Evolutionary conservation across 1,140 invertebrate species (phyloP), one percentile per base, ranked within the genome.

Genomic region (Anastatus disparis): DNA sequence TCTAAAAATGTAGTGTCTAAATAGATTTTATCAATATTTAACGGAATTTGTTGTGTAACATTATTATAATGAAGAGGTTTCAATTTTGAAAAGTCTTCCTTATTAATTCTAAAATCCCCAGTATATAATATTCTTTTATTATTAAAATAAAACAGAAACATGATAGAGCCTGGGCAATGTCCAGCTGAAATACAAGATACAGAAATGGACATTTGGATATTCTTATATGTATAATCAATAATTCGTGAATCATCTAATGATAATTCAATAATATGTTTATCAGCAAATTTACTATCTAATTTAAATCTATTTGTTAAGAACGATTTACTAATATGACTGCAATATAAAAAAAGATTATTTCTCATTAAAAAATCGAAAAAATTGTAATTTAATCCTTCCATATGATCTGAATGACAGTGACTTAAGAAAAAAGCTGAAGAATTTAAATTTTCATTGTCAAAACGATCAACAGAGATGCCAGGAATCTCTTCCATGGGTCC

Each of bases 161-260:
- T 93, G 0, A 92, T 87, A 3, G 92, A 92, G 0, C 92, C 92
- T 8, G 90, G 88, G 81, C 91, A 92, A 78, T 93, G 92, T 15
- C 89, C 91, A 3, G 92, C 90, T 22, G 91, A 87, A 56, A 92
- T 86, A 8, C 87, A 79, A 0, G 88, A 90, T 1, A 93, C 88
- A 31, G 82, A 86, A 0, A 92, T 44, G 69, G 75, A 79, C 0
- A 75, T 24, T 59, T 80, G 73, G 63, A 73, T 67, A 66, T 73
- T 6, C 29, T 77, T 55, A 42, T 68, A 29, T 46, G 17, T 71
- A 48, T 79, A 79, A 56, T 76, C 71, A 40, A 87, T 65, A n/a
- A 78, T 70, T 27, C 74, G 70, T 13, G 82, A 70, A 0, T 67
- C 58, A 38, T 67, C 48, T 46, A 67, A 20, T 1, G 46, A n/a